phyloP scores from a whole-genome alignment of 2,113 vertebrate genomes.

The Tachysurus fulvidraco region DNA sequence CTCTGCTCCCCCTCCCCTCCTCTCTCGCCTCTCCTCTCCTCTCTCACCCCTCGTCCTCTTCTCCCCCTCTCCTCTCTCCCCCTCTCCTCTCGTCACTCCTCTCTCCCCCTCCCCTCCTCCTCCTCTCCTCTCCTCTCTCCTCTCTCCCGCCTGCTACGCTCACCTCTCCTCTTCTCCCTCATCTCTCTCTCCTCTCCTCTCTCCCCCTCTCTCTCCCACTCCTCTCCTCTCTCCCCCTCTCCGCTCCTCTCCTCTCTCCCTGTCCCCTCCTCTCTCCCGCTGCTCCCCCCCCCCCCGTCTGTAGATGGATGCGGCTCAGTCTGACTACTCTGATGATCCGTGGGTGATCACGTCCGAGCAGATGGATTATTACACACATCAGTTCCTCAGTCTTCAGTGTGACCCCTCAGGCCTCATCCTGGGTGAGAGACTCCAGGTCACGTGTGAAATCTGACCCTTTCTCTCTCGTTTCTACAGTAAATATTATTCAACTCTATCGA shows the following conservation, averaged over 20 bases:
- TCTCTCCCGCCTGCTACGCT: too few relatives aligned
- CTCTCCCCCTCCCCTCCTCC: background rate
- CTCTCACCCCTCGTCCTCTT: too few relatives aligned
- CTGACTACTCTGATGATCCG: conserved; percentile 82
- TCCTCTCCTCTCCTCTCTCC: background rate
- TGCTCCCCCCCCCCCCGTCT: conserved; percentile 74
- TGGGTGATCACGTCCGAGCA: conserved; percentile 98
- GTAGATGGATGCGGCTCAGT: conserved; percentile 68
- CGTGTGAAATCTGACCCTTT: background rate
- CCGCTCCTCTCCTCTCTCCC: background rate
- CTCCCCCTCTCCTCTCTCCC: background rate
- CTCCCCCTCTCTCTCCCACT: background rate
- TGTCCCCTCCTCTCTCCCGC: background rate
- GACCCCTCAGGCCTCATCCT: conserved; percentile 88
- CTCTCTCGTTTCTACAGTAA: background rate
- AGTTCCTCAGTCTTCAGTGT: conserved; percentile 88
- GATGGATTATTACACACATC: conserved; percentile 90
- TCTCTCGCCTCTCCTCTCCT: background rate
- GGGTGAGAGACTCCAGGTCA: conserved; percentile 68
- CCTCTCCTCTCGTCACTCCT: too few relatives aligned
- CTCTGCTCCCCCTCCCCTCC: too few relatives aligned
- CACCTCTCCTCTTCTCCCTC: background rate
- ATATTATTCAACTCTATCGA: background rate
- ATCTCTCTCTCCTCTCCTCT: background rate
- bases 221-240: background rate